Evolutionary conservation across 2,113 vertebrate species (phyloP), one percentile per base, ranked within the genome.

Genomic region (Pionites leucogaster): DNA sequence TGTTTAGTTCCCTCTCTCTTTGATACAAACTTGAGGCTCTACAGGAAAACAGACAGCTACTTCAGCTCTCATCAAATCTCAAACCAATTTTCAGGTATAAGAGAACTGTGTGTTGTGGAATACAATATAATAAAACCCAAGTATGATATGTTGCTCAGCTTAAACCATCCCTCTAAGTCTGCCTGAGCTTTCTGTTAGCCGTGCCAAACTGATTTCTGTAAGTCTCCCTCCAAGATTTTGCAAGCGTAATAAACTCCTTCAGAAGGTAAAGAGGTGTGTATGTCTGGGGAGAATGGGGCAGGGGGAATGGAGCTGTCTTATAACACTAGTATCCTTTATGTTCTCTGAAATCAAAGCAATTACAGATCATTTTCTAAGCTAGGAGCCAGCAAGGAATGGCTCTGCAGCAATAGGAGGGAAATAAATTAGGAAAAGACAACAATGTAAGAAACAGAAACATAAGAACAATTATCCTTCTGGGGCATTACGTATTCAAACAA

Each of bases 21-120:
- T 71, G 68, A 80, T 82, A 83, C 55, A 82, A 95, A 82, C 41
- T 69, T 55, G 80, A 88, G 59, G 23, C 59, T 93, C 60, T 82
- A 50, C n/a, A 81, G 82, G 53, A 92, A 64, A 86, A 55, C 46
- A 77, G 60, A 90, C 79, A 93, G 63, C 62, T 88, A 62, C 67
- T 91, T 86, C 72, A 83, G 78, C 67, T 79, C 91, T 82, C 84
- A 70, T 85, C 75, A 93, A 93, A 90, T 53, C 75, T 92, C 84
- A 85, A n/a, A 94, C 62, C 59, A 77, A 72, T 76, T 87, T 91
- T 41, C 63, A 90, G 39, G 77, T 65, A 7, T 41, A 68, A 86
- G 79, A 77, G 41, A 92, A 25, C 16, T 7, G 24, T 24, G 44
- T 71, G 62, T 65, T 82, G 57, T 59, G 39, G 79, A 92, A 79